Percentiles rank a stretch among this genome's conserved stretches.
Evolutionary conservation across 2,797 vertebrate species (phyloP).

Genomic region (Phoeniculus purpureus): DNA sequence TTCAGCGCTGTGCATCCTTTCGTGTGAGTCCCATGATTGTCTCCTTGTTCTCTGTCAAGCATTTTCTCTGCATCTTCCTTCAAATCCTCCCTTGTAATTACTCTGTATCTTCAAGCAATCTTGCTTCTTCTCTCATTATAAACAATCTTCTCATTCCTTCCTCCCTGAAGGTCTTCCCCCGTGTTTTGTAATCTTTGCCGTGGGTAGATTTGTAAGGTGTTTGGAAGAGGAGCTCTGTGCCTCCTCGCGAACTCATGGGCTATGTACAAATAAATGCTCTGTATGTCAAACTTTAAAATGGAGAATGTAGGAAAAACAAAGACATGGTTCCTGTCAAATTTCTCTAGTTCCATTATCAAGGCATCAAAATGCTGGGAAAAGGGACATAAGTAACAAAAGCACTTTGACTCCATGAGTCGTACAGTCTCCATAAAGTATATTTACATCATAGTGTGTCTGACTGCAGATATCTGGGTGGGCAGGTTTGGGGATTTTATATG

Average conservation of each 20-base stretch:
- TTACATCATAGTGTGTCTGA: neutral
- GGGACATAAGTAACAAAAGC: neutral
- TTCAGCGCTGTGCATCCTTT: neutral
- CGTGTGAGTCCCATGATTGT: neutral
- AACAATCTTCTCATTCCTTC: neutral
- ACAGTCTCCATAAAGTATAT: neutral
- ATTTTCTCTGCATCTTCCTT: neutral
- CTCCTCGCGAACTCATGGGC: neutral
- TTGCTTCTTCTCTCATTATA: neutral
- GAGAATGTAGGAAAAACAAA: neutral
- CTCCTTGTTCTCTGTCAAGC: conserved; percentile 17
- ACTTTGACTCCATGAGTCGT: neutral
- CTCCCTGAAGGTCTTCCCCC: neutral
- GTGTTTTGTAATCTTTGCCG: neutral
- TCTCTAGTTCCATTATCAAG: neutral
- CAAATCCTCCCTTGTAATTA: conserved; percentile 34
- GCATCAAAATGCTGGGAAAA: neutral
- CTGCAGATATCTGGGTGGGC: neutral
- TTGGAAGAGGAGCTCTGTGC: neutral
- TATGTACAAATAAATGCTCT: neutral
- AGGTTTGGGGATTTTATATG: neutral
- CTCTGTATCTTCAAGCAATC: conserved; percentile 1
- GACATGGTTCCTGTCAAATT: neutral
- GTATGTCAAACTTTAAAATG: neutral
- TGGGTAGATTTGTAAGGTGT: neutral